Evolutionary conservation across 2,797 vertebrate species (phyloP).

Genomic region (Notolabrus celidotus): DNA sequence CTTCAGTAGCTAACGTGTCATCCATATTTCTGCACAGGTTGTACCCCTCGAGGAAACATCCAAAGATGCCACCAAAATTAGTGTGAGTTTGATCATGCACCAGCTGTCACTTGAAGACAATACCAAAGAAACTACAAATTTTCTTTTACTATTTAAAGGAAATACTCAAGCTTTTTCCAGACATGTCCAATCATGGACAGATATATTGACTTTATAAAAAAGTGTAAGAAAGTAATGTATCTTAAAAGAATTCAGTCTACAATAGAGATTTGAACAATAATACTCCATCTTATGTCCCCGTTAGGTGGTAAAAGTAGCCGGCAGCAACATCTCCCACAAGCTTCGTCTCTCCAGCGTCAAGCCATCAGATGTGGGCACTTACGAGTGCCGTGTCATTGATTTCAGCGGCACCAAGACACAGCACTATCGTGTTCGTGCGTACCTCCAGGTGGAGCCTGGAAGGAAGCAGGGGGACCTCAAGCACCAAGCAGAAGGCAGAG

Average conservation of each 20-base stretch:
- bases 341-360: conserved; percentile 94
- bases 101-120: conserved; percentile 12
- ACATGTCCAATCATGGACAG: too few relatives aligned
- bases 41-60: conserved; percentile 86
- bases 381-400: conserved; percentile 95
- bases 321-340: conserved; percentile 98
- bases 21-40: conserved; percentile 81
- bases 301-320: conserved; percentile 96
- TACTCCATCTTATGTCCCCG: not conserved
- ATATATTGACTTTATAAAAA: too few relatives aligned
- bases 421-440: conserved; percentile 92
- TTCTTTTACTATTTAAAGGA: not conserved
- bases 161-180: too few relatives aligned
- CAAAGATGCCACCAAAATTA: conserved; percentile 95
- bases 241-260: not conserved
- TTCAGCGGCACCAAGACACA: conserved; percentile 89
- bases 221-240: too few relatives aligned
- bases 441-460: conserved; percentile 89
- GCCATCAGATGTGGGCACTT: conserved; percentile 92
- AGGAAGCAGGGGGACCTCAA: conserved; percentile 59
- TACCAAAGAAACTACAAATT: conserved; percentile 5
- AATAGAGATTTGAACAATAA: not conserved
- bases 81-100: conserved; percentile 87
- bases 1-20: conserved; percentile 28
- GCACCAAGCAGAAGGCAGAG: conserved; percentile 84